Base-by-base conservation (phyloP, 1,140 invertebrate genomes). In the Oncopodura yosiiana region DNA sequence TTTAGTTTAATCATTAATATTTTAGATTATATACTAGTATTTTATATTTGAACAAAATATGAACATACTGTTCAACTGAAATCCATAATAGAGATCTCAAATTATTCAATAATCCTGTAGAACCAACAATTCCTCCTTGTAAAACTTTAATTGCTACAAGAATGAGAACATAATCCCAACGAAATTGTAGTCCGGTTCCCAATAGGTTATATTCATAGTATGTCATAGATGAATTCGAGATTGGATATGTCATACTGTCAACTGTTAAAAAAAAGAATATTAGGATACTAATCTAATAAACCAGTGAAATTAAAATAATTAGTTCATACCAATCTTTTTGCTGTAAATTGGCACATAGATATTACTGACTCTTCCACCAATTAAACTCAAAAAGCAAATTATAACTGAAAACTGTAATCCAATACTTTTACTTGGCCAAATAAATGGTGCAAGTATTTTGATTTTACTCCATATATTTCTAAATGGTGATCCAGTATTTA, bases 261-360 rank as follows among this genome's bases (percentile, higher is more conserved):
- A 64, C 61, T 63, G 43, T 23, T 3, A 43, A 23, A 44, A 44
- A 24, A 11, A 23, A 44, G 18, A 21, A 44, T 12, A 48, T 45
- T 23, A 11, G 23, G 9, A 11, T 27, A 21, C 9, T 26, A 9
- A 29, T n/a, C 11, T 9, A 4, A 11, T 12, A 48, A 24, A 26
- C 23, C 42, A 24, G 4, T 18, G 18, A 49, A 4, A 3, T 37
- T 36, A 5, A 34, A 36, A 12, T 36, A 23, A 19, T 36, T 19
- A 3, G 19, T 11, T 67, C 72, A 67, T 66, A 74, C 77, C 74
- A 67, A 98, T 94, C 63, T 81, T 75, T 73, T 92, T 93, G 71
- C 84, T 90, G 71, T 93, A 95, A 66, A 97, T 82, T 34, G 92
- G 94, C 27, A 95, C 87, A 71, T 83, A 90, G 14, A 97, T 73